These are phyloP conservation scores for Formicarius rufipectus DNA, from an alignment of 2,113 vertebrate species.

Conservation along the genomic window DNA sequence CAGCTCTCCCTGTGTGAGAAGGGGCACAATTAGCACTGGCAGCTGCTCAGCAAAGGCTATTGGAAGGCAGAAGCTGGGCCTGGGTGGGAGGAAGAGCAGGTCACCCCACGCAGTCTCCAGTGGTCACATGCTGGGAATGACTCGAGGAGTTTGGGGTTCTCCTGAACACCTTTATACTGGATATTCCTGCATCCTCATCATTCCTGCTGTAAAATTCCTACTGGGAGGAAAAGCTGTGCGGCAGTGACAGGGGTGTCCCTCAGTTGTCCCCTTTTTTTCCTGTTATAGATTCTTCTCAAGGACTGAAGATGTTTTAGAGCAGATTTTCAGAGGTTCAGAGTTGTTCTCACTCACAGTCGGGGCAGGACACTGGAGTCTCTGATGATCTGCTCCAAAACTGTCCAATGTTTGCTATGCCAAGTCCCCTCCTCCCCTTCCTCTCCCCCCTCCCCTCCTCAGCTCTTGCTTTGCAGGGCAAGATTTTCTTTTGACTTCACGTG, in stretches of 20 bases:
- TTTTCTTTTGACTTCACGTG: background rate
- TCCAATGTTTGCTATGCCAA: background rate
- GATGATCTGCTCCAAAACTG: background rate
- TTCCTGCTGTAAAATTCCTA: background rate
- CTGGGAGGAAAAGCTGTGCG: background rate
- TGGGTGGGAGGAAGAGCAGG: background rate
- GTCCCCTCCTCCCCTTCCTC: background rate
- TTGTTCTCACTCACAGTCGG: background rate
- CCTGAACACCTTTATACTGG: background rate
- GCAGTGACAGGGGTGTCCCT: background rate
- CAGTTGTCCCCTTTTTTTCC: background rate
- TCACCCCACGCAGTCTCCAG: background rate
- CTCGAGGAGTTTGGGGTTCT: background rate
- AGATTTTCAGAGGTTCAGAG: background rate
- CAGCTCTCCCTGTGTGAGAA: constrained; percentile 83
- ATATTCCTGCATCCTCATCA: background rate
- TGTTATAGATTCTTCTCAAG: background rate
- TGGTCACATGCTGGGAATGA: rapidly evolving
- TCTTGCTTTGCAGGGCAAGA: background rate
- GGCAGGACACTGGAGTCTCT: background rate
- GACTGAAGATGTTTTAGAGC: background rate
- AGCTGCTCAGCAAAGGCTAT: background rate
- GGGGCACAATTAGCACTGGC: background rate
- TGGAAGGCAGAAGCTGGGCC: background rate
- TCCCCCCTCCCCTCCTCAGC: background rate